These are phyloP conservation scores for Torymus texanus DNA, from an alignment of 2,888 invertebrate genomes.

Conservation along the genomic window DNA sequence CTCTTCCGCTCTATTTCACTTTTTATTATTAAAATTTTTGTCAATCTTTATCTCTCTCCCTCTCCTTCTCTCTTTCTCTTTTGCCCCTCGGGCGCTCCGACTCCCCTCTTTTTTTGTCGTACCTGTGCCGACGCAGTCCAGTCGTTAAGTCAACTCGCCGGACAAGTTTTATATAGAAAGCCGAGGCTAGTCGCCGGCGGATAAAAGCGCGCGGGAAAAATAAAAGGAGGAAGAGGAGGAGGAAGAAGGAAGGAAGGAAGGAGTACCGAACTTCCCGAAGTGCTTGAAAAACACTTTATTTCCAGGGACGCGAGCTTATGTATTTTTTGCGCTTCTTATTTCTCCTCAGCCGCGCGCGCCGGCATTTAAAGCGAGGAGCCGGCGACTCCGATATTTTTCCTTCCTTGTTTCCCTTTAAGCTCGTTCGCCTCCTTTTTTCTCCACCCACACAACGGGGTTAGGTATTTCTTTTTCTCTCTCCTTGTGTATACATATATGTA, in stretches of 20 bases:
- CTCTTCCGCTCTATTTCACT: constrained; percentile 28
- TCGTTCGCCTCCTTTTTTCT: background rate
- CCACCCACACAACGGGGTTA: too few relatives aligned
- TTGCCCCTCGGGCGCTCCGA: background rate
- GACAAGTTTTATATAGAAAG: constrained; percentile 39
- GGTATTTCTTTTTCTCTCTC: background rate
- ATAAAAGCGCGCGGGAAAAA: constrained; percentile 27
- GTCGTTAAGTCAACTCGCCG: constrained; percentile 43
- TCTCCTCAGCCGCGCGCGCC: background rate
- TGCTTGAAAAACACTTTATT: constrained; percentile 54
- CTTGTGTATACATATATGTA: too few relatives aligned
- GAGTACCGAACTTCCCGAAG: constrained; percentile 45
- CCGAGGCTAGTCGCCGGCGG: background rate
- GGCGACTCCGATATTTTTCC: constrained; percentile 35
- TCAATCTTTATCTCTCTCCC: constrained; percentile 39
- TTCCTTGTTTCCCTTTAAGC: constrained; percentile 18
- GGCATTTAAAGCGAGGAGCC: constrained; percentile 31
- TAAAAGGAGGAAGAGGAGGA: constrained; percentile 15
- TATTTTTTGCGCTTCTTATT: constrained; percentile 45
- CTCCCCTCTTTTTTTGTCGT: background rate
- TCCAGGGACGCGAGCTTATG: constrained; percentile 41
- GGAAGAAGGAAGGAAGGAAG: constrained; percentile 28
- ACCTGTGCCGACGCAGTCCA: constrained; percentile 16
- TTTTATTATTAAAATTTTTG: constrained; percentile 48
- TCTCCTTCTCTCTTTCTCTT: background rate